A percentile compares a stretch with the other conserved stretches of the same genome.
phyloP scores from a whole-genome alignment of 2,888 invertebrate genomes.

The Pterobdella sp. region DNA sequence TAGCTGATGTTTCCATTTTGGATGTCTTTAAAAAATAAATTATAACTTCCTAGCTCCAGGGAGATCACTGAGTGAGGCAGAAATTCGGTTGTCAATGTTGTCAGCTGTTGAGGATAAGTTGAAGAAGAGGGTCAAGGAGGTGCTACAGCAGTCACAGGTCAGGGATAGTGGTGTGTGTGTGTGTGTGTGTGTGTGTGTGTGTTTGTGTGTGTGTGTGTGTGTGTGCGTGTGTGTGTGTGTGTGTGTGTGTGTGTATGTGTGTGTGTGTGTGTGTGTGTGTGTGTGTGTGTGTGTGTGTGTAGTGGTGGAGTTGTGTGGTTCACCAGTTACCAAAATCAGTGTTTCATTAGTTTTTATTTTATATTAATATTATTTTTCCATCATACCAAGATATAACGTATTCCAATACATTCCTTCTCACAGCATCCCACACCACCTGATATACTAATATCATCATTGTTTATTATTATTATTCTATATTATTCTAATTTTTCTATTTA shows the following conservation, averaged over 20 bases:
- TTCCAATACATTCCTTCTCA: too few relatives aligned
- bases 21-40: too few relatives aligned
- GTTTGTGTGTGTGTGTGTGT: background rate
- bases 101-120: conserved; percentile 93
- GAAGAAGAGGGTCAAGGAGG: conserved; percentile 74
- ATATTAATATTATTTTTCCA: background rate
- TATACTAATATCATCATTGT: background rate
- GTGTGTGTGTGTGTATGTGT: background rate
- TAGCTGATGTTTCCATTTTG: too few relatives aligned
- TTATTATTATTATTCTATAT: too few relatives aligned
- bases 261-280: background rate
- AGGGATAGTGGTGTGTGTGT: too few relatives aligned
- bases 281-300: background rate
- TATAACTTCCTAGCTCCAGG: background rate
- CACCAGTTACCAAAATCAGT: background rate
- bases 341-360: background rate
- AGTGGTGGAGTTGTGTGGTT: background rate
- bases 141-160: conserved; percentile 73
- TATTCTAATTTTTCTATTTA: background rate
- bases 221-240: background rate
- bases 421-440: background rate
- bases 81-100: conserved; percentile 66
- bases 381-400: too few relatives aligned
- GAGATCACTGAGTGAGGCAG: background rate
- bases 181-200: background rate